Conservation (phyloP, 2,797 vertebrate species). For the Geranospiza caerulescens region DNA sequence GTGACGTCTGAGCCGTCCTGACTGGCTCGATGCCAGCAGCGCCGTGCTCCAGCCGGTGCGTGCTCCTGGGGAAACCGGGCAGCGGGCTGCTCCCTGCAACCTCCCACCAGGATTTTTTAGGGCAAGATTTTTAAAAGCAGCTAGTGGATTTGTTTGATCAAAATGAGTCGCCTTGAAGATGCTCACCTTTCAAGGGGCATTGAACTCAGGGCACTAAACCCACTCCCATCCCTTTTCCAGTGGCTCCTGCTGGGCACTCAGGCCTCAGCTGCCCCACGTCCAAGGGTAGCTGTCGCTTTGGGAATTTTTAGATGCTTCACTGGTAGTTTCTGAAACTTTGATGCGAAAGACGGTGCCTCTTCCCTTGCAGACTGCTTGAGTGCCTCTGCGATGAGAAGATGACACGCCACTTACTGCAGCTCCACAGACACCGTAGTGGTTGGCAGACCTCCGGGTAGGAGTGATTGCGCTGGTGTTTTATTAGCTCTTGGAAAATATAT, state of each 20-base stretch:
- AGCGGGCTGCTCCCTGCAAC: neutral
- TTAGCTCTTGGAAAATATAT: neutral
- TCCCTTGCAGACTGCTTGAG: neutral
- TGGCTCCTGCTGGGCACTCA: neutral
- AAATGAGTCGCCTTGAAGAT: neutral
- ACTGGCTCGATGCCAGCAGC: rapidly evolving
- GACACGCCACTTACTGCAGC: neutral
- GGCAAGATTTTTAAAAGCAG: neutral
- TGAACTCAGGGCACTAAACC: neutral
- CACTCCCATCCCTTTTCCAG: neutral
- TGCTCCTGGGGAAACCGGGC: rapidly evolving
- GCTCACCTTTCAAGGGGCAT: rapidly evolving
- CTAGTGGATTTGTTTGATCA: neutral
- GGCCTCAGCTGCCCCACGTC: rapidly evolving
- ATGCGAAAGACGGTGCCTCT: neutral
- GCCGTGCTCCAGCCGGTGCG: rapidly evolving
- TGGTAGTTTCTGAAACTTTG: neutral
- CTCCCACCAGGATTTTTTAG: neutral
- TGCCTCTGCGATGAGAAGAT: neutral
- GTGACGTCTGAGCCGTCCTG: rapidly evolving
- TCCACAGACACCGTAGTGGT: neutral
- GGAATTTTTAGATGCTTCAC: neutral
- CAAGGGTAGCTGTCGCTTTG: neutral
- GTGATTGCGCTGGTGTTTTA: neutral
- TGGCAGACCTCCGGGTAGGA: neutral